Evolutionary conservation across 2,113 vertebrate species (phyloP), one percentile per base, ranked within the genome.

Genomic region (Potamarius usumacintae): DNA sequence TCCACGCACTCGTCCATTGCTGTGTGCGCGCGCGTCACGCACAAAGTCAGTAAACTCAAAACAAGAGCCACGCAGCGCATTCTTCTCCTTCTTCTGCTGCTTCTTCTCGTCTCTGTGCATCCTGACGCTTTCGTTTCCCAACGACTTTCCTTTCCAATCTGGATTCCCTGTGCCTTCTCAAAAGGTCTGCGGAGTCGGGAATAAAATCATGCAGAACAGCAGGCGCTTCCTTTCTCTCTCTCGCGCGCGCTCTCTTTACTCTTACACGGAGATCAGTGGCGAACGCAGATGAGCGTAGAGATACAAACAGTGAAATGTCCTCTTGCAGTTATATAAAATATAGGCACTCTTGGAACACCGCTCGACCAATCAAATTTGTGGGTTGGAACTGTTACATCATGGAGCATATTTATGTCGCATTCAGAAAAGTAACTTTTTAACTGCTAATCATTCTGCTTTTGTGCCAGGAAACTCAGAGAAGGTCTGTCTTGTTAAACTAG

Each of bases 1-100:
- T 97, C 93, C 91, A 69, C 20, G 82, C 98, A 99, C 89, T 99
- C 98, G 92, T 98, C 98, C 97, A 98, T 99, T 57, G 97, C 97
- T 58, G 93, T 95, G 83, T 90, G 92, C 76, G 88, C 92, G 27
- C 89, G 90, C 87, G 84, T 57, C 82, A 84, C 85, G 91, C 92
- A 83, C 82, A 90, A 89, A 89, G 88, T 84, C 89, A 89, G 86
- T 10, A 90, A 86, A 27, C 90, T 84, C 90, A 92, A 65, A 82
- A 92, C 86, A 67, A 91, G 83, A 89, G 92, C 74, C 52, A 88
- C 2, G 62, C 50, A 86, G n/a, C 6, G 89, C 94, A 94, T 94
- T 57, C 8, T 57, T 57, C 8, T 55, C 14, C 8, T 55, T 9
- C 10, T 55, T 1, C 30, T 30, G 0, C n/a, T 30, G 30, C 34